Evolutionary conservation across 2,113 vertebrate species (phyloP), one percentile per base, ranked within the genome.

Genomic region (Lophius piscatorius): DNA sequence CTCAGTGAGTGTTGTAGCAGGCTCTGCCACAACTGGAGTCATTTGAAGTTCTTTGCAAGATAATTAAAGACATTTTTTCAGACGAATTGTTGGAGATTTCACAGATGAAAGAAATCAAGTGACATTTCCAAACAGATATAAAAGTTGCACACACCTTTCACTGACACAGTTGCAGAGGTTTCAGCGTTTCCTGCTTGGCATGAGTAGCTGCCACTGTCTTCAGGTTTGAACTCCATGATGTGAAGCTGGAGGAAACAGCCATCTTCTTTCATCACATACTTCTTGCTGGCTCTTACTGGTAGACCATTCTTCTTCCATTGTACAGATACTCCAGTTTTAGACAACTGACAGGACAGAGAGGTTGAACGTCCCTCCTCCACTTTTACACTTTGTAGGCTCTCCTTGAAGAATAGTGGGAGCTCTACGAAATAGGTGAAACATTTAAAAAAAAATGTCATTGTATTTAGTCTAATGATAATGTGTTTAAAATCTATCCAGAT

Each of bases 71-170:
- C 7, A 29, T 10, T 22, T 22, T 35, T 4, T 33, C 1, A 36
- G 9, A 26, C 55, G 5, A 39, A 24, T 9, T 2, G 17, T 29
- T 68, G 6, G 17, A 38, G 16, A 10, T 24, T 47, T 9, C 3
- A 41, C 9, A 58, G 18, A 73, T 26, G 50, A n/a, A 47, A 20
- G 29, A 26, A 1, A n/a, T 2, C 0, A 33, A 34, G 6, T 49
- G 23, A 41, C 3, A 2, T 34, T n/a, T 2, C 2, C 10, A 4
- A 76, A 84, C 7, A 58, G 8, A 20, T 39, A 41, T 34, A 8
- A 3, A 21, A 26, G 12, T 29, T 39, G 86, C 8, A 63, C 55
- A 48, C 87, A 95, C 93, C 92, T 74, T 83, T 90, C 47, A 95
- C 89, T 5, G 48, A 81, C 59, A 95, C 58, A 1, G 62, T 74